A percentile compares a stretch with the other conserved stretches of the same genome.
phyloP scores from a whole-genome alignment of 2,888 invertebrate species.

The Cerastoderma edule region DNA sequence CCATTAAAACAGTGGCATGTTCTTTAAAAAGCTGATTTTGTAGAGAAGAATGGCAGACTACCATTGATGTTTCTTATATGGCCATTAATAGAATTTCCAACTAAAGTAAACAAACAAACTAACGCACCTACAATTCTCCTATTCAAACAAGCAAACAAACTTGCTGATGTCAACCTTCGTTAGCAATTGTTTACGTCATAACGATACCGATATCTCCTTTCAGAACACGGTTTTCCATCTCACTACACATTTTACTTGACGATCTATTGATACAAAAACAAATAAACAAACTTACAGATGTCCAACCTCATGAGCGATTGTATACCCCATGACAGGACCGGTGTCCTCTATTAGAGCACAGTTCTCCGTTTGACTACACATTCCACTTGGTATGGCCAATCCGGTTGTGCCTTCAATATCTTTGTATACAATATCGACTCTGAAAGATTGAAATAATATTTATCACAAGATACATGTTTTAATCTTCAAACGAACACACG shows the following conservation, averaged over 20 bases:
- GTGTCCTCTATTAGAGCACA: constrained; percentile 70
- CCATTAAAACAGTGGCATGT: too few relatives aligned
- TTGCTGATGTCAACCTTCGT: constrained; percentile 75
- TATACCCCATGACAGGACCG: constrained; percentile 68
- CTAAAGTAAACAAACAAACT: neutral
- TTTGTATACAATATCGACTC: constrained; percentile 56
- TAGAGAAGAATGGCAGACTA: too few relatives aligned
- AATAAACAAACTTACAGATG: constrained; percentile 68
- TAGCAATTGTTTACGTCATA: constrained; percentile 69
- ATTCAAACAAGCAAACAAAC: constrained; percentile 31
- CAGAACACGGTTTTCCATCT: constrained; percentile 57
- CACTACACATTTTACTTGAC: constrained; percentile 58
- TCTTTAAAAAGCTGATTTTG: too few relatives aligned
- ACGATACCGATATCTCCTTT: constrained; percentile 70
- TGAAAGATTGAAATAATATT: too few relatives aligned
- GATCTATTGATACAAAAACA: too few relatives aligned
- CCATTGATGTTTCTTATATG: too few relatives aligned
- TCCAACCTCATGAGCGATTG: constrained; percentile 74
- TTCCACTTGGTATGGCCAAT: constrained; percentile 52
- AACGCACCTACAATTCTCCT: neutral
- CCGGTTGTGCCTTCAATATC: constrained; percentile 58
- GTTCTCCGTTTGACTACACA: constrained; percentile 55
- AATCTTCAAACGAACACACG: too few relatives aligned
- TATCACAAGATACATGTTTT: too few relatives aligned
- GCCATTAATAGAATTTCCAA: too few relatives aligned